Evolutionary conservation across 2,888 invertebrate species (phyloP).

Genomic region (Theristus sp.): DNA sequence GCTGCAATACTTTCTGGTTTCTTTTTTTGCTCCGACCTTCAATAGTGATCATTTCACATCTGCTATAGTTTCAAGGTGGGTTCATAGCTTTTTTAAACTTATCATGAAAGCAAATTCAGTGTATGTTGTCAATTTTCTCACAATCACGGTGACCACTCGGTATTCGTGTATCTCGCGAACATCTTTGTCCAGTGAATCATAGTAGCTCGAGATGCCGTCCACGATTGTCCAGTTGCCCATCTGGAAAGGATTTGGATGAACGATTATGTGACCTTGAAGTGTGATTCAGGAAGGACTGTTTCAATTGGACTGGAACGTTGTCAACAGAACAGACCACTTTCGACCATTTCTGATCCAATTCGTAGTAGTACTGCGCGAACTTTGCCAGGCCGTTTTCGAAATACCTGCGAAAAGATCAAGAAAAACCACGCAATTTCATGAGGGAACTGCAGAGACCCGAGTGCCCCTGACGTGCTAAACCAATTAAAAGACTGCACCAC

Average conservation of each 20-base stretch:
- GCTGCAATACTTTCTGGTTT: constrained; percentile 23
- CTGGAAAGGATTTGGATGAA: constrained; percentile 9
- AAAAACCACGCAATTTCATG: too few relatives aligned
- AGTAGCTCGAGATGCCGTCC: constrained; percentile 15
- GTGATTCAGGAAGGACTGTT: too few relatives aligned
- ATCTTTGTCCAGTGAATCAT: constrained; percentile 18
- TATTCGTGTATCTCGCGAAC: constrained; percentile 17
- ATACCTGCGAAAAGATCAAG: background rate
- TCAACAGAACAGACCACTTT: too few relatives aligned
- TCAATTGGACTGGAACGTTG: too few relatives aligned
- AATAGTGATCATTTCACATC: too few relatives aligned
- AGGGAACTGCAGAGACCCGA: too few relatives aligned
- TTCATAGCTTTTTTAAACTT: too few relatives aligned
- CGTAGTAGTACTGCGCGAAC: background rate
- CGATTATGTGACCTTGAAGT: background rate
- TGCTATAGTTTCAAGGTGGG: too few relatives aligned
- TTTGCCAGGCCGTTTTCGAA: background rate
- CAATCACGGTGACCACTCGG: constrained; percentile 20
- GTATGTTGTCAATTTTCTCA: constrained; percentile 6
- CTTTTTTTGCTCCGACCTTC: background rate
- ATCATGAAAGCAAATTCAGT: background rate
- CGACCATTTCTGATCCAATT: background rate
- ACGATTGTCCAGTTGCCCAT: constrained; percentile 21
- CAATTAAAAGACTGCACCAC: too few relatives aligned
- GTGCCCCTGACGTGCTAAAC: too few relatives aligned